Conservation (phyloP, 2,888 invertebrate genomes). For the Dione juno region DNA sequence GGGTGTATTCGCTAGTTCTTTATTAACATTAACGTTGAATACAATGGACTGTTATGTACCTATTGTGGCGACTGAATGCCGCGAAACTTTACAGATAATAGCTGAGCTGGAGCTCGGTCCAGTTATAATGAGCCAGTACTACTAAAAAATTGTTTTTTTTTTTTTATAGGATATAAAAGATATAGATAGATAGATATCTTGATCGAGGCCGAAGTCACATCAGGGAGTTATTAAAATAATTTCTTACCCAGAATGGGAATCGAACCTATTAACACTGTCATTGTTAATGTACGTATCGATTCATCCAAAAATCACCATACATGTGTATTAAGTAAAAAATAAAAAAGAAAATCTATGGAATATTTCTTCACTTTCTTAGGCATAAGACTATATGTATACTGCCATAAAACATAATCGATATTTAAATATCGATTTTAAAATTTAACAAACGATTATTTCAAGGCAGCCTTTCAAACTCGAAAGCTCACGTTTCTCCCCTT, state of each 20-base stretch:
- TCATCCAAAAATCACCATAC: too few species aligned
- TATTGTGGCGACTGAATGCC: constrained; percentile 17
- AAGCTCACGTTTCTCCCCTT: constrained; percentile 16
- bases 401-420: too few species aligned
- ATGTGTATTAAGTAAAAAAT: too few species aligned
- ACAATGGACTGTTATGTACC: constrained; percentile 12
- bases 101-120: background rate
- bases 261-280: background rate
- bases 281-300: too few species aligned
- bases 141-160: background rate
- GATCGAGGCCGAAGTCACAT: too few species aligned
- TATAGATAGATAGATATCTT: too few species aligned
- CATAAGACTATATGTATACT: too few species aligned
- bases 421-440: too few species aligned
- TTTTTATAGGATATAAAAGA: background rate
- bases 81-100: constrained; percentile 21
- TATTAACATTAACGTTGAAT: constrained; percentile 15
- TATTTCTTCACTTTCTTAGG: too few species aligned
- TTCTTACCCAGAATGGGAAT: background rate
- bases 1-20: background rate
- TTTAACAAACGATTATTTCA: too few species aligned
- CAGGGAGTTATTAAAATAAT: too few species aligned
- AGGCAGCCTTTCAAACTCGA: background rate
- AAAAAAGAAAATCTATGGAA: too few species aligned
- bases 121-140: background rate